Base-by-base conservation (phyloP, 2,113 vertebrate genomes). In the Odontesthes bonariensis region DNA sequence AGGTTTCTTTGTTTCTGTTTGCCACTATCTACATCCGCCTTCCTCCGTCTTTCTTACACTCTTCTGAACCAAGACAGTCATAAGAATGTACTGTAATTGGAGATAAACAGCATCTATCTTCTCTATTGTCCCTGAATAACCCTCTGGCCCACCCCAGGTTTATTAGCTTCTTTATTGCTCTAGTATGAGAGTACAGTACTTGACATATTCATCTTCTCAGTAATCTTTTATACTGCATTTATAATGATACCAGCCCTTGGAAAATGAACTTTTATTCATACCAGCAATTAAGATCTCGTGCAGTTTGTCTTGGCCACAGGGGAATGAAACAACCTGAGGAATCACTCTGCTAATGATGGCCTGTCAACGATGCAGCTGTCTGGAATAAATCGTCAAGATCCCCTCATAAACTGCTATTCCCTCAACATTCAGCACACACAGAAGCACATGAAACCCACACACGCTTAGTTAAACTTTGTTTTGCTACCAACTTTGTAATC, bases 331-430 rank as follows among this genome's bases (percentile, higher is more conserved):
- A 91, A 94, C 93, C 92, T 93, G 88, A 94, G 92, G 93, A 94
- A 95, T 93, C 86, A 71, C 85, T 88, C 81, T 68, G 82, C 92
- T 95, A 95, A 95, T 95, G 93, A 95, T 93, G 92, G 89, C 88
- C 94, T 94, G 94, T 95, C 94, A 95, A 86, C 86, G 77, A 86
- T 92, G 93, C 94, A 95, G 93, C 93, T 95, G 94, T 95, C 93
- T 94, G 91, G 91, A 93, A 95, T 94, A 93, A 94, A 94, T 95
- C 84, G 89, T 93, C 84, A 89, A 78, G 83, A 88, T 91, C 86
- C 54, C 66, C 86, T 87, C 90, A 92, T 88, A 93, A 93, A 93
- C 89, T 91, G 77, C 89, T 90, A 93, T 92, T 94, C 94, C 92
- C 92, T 67, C 66, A 92, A 90, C 92, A 90, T 88, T 44, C 68